Percentiles rank a stretch among this genome's conserved stretches.
Conservation (phyloP, 2,113 vertebrate genomes). For the Sigmodon hispidus region DNA sequence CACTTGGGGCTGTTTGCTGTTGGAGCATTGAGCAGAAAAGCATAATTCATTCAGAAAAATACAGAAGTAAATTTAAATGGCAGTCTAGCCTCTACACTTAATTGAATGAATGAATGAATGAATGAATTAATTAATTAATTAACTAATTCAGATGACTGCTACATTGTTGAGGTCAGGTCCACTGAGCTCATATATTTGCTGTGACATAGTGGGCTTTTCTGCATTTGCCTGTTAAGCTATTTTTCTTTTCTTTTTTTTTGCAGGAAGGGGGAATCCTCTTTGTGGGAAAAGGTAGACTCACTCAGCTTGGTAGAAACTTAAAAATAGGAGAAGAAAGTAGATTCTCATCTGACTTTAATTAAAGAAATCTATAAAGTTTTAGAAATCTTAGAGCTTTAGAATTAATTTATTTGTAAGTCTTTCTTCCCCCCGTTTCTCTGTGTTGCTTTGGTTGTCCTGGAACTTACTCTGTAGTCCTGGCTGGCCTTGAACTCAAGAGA, state of each 20-base stretch:
- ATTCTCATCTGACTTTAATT: neutral
- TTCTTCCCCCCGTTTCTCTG: too few relatives aligned
- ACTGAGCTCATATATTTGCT: neutral
- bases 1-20: neutral
- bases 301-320: neutral
- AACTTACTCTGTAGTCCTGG: too few relatives aligned
- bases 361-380: neutral
- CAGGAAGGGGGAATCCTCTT: neutral
- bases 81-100: neutral
- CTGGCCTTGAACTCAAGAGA: too few relatives aligned
- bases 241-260: neutral
- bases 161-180: neutral
- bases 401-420: neutral
- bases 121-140: too few relatives aligned
- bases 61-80: neutral
- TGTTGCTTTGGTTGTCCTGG: too few relatives aligned
- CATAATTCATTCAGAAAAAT: neutral
- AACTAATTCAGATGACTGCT: neutral
- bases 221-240: neutral
- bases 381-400: constrained; percentile 12
- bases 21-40: neutral
- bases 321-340: neutral
- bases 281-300: neutral
- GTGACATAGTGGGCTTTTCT: neutral
- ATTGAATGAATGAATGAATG: neutral